Conservation (phyloP, 2,797 vertebrate species). For the Coregonus sp. region DNA sequence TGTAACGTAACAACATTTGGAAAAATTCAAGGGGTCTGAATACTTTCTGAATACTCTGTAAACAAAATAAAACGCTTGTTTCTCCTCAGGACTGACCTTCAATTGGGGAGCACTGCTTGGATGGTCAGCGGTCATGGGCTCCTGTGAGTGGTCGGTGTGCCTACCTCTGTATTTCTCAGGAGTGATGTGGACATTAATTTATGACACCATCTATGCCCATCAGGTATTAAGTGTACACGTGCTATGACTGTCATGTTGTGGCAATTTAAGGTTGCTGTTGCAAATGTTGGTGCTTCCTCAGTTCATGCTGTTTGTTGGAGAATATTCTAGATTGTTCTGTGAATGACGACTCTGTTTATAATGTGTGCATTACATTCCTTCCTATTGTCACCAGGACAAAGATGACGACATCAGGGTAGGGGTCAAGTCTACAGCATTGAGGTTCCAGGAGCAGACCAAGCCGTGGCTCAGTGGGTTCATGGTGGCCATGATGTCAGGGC, state of each 20-base stretch:
- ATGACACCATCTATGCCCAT: constrained; percentile 97
- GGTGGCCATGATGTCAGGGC: constrained; percentile 82
- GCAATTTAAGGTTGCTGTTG: constrained; percentile 1
- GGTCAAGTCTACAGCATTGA: constrained; percentile 91
- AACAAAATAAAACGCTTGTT: not conserved
- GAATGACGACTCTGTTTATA: not conserved
- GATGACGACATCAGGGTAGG: constrained; percentile 87
- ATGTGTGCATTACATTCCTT: not conserved
- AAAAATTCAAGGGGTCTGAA: too few relatives aligned
- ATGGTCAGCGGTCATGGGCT: constrained; percentile 89
- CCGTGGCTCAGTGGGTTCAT: constrained; percentile 88
- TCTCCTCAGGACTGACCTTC: constrained; percentile 84
- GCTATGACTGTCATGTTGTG: not conserved
- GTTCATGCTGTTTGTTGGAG: not conserved
- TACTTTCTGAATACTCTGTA: not conserved
- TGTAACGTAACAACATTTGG: too few relatives aligned
- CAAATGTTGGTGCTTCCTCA: not conserved
- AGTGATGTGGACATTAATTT: constrained; percentile 94
- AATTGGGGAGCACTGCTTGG: constrained; percentile 96
- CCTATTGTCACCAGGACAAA: constrained; percentile 81
- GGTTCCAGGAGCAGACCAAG: constrained; percentile 87
- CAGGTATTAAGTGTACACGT: constrained; percentile 77
- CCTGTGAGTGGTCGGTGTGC: constrained; percentile 90
- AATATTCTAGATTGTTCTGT: not conserved
- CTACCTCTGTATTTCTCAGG: constrained; percentile 93